Base-by-base conservation (phyloP, 1,140 invertebrate genomes). In the Steinernema khuongi region DNA sequence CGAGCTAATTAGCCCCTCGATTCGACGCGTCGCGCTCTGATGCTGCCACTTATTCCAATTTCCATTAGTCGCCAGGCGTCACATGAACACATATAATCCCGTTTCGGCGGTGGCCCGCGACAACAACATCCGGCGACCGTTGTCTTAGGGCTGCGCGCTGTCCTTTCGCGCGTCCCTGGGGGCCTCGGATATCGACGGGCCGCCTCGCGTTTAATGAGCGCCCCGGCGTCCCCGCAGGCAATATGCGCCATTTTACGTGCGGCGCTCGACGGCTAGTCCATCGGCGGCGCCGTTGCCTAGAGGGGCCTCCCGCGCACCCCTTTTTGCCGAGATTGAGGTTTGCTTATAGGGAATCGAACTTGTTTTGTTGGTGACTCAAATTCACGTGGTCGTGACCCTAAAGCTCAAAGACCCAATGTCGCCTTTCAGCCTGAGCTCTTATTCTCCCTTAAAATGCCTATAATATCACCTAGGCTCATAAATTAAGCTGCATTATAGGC, bases 31-130 rank as follows among this genome's bases (percentile, higher is more conserved):
- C 22, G 50, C 22, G 50, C 50, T 60, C 7, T 60, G 50, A 60
- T 60, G 50, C 50, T 7, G 50, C 11, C 50, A 60, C 50, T 60
- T 60, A 60, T 60, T 60, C 22, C 50, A 60, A 60, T 60, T 60
- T 60, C 22, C 50, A 60, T 60, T 60, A 60, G 50, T 22, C 50
- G 36, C 7, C 7, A 7, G 7, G 36, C 36, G 50, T n/a, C 7
- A 22, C 19, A 22, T 60, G 14, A 60, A 22, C 14, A 22, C 50
- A 22, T 22, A 60, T 60, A 60, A 60, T 60, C 50, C 50, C 50
- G 19, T 60, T 60, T 60, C 22, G 19, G 50, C 14, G n/a, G n/a
- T n/a, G n/a, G n/a, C n/a, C n/a, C n/a, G 26, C 50, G 50, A 60
- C 50, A 22, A 60, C 26, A 7, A 60, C 36, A 41, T 22, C 11